A percentile compares a stretch with the other conserved stretches of the same genome.
These are phyloP conservation scores for Steinernema hermaphroditum DNA, from an alignment of 2,888 invertebrate genomes.

Conservation along the genomic window DNA sequence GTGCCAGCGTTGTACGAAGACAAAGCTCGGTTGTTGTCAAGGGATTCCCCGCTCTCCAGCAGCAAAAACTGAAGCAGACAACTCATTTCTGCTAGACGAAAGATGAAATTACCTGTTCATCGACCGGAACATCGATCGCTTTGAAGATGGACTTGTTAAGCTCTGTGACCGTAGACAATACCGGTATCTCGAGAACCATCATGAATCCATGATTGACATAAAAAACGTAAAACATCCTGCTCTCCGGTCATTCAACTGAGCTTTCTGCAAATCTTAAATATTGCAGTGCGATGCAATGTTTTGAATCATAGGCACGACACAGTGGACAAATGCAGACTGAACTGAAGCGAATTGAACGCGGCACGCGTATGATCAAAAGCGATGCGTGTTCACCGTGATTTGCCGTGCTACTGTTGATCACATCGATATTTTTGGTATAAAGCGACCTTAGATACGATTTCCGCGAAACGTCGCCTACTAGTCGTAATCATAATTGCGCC, in stretches of 20 bases:
- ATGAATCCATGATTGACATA: constrained; percentile 50
- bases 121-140: constrained; percentile 34
- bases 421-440: neutral
- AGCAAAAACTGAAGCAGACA: constrained; percentile 40
- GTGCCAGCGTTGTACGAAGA: constrained; percentile 42
- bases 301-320: neutral
- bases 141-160: constrained; percentile 39
- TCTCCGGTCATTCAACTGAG: neutral
- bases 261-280: neutral
- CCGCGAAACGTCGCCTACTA: no score
- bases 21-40: constrained; percentile 34
- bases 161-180: constrained; percentile 41
- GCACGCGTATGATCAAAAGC: neutral
- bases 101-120: constrained; percentile 36
- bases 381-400: neutral
- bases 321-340: neutral
- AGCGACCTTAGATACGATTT: no score
- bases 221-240: constrained; percentile 45
- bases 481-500: no score
- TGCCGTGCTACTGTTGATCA: neutral
- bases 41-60: constrained; percentile 38
- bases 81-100: neutral
- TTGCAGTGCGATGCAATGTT: neutral
- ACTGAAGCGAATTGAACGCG: neutral
- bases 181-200: constrained; percentile 45